These are phyloP conservation scores for Chromobotia macracanthus DNA, from an alignment of 2,797 vertebrate genomes.

Conservation along the genomic window DNA sequence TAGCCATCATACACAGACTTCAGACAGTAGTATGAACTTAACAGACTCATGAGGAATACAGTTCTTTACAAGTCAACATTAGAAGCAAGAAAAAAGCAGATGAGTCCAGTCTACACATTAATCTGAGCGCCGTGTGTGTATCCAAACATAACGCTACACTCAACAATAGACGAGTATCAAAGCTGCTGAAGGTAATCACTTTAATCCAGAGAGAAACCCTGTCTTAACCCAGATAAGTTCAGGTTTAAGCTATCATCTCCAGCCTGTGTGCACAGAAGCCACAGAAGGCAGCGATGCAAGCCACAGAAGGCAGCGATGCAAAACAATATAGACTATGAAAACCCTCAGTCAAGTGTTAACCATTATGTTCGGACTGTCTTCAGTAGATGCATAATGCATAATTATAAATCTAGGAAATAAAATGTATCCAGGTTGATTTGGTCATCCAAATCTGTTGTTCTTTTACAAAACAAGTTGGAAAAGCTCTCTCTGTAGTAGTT, in stretches of 20 bases:
- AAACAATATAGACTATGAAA: background rate
- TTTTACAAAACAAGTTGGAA: background rate
- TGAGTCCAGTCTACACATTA: background rate
- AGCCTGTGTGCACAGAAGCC: slow-evolving; percentile 1
- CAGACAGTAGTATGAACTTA: slow-evolving; percentile 76
- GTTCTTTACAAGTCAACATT: slow-evolving; percentile 7
- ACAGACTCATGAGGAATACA: slow-evolving; percentile 67
- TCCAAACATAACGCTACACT: background rate
- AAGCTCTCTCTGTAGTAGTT: slow-evolving; percentile 38
- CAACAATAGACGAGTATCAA: background rate
- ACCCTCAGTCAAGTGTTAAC: background rate
- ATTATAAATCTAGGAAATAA: slow-evolving; percentile 5
- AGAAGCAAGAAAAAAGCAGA: slow-evolving; percentile 12
- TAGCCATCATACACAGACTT: slow-evolving; percentile 72
- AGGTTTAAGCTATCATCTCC: slow-evolving; percentile 28
- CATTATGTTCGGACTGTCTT: background rate
- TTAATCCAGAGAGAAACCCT: slow-evolving; percentile 58
- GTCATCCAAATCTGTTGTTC: background rate
- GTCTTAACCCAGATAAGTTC: slow-evolving; percentile 62
- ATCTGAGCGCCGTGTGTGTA: background rate
- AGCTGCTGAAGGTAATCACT: slow-evolving; percentile 47
- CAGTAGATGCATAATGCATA: background rate
- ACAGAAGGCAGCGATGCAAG: no score
- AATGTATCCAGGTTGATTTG: background rate
- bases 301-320: background rate